Percentiles rank a stretch among this genome's conserved stretches.
These are phyloP conservation scores for Manis pentadactyla DNA, from an alignment of 2,797 vertebrate species.

Conservation along the genomic window DNA sequence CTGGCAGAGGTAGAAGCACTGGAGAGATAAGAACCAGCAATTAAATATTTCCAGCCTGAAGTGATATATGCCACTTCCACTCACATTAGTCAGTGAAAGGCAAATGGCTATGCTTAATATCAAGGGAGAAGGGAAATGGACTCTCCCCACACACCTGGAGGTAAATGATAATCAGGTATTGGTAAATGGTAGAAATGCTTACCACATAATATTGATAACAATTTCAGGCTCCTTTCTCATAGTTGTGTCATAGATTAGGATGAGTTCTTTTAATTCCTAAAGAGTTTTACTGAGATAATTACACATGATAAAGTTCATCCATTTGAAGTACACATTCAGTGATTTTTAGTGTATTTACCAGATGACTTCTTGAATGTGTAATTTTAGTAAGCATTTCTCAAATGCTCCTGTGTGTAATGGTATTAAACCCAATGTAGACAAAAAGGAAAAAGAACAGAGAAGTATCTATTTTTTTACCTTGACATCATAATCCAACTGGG, in stretches of 20 bases:
- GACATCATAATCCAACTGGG: background rate
- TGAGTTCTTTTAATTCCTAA: background rate
- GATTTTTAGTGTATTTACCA: background rate
- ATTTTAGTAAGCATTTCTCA: conserved; percentile 5
- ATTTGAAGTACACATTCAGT: background rate
- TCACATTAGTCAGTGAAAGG: background rate
- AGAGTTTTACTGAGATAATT: background rate
- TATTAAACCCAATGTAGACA: background rate
- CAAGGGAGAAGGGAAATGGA: background rate
- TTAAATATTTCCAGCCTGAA: conserved; percentile 42
- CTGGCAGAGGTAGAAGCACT: background rate
- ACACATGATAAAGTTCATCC: background rate
- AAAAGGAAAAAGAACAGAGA: background rate
- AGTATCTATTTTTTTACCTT: background rate
- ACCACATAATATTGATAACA: background rate
- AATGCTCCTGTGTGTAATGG: background rate
- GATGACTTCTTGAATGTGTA: background rate
- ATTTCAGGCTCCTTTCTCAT: background rate
- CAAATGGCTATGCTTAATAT: background rate
- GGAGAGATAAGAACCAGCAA: conserved; percentile 12
- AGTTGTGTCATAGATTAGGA: background rate
- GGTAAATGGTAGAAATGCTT: background rate
- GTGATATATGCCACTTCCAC: background rate
- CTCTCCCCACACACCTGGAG: background rate
- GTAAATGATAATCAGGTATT: background rate